Conservation (phyloP, 2,797 vertebrate species). For the Phalanger gymnotis region DNA sequence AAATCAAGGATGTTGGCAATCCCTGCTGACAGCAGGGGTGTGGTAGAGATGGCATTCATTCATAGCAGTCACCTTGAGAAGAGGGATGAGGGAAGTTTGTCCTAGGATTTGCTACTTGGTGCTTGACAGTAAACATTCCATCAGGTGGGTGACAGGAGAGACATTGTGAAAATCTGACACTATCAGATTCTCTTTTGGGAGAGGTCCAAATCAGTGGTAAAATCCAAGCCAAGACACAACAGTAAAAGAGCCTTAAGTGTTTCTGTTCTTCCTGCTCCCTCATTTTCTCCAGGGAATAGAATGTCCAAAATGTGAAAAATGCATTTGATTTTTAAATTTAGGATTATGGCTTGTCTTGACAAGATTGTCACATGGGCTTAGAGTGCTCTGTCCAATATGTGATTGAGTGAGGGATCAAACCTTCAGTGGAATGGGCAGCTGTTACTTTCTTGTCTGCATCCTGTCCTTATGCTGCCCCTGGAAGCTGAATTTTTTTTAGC, state of each 20-base stretch:
- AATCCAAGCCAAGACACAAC: neutral
- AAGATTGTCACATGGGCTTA: conserved; percentile 4
- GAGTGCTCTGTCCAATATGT: neutral
- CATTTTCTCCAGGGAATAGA: neutral
- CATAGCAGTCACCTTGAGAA: too few relatives aligned
- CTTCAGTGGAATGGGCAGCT: neutral
- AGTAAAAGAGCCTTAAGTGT: neutral
- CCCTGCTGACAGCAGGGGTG: too few relatives aligned
- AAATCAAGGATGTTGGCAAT: too few relatives aligned
- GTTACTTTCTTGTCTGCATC: neutral
- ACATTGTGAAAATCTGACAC: neutral
- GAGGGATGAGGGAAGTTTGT: too few relatives aligned
- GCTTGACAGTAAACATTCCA: neutral
- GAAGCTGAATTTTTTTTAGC: neutral
- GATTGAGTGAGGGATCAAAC: neutral
- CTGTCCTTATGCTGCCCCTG: neutral
- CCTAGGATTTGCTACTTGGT: too few relatives aligned
- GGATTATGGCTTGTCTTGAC: neutral
- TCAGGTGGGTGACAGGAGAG: neutral
- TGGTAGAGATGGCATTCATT: too few relatives aligned
- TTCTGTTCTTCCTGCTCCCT: conserved; percentile 2
- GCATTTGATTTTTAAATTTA: conserved; percentile 18
- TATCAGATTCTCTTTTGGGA: neutral
- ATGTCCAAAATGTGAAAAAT: neutral
- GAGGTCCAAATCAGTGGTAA: neutral